Evolutionary conservation across 2,888 invertebrate species (phyloP).

Genomic region (Hyposoter didymator): DNA sequence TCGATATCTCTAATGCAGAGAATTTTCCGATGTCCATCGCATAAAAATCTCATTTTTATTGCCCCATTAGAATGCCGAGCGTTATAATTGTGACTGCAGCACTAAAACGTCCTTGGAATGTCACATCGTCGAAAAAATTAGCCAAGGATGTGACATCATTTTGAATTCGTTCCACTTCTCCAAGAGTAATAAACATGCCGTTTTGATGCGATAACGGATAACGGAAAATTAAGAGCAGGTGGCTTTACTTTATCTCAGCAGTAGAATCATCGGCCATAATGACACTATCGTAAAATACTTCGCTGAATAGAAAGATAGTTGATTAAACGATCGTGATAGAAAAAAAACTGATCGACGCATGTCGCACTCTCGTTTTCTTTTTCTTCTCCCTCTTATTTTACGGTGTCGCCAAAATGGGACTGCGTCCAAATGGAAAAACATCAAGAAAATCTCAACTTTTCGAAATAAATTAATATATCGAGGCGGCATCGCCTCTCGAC

Average conservation of each 20-base stretch:
- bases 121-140: neutral
- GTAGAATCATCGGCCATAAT: neutral
- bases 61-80: neutral
- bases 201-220: neutral
- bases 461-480: conserved; percentile 26
- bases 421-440: conserved; percentile 39
- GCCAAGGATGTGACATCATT: neutral
- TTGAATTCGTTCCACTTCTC: neutral
- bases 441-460: neutral
- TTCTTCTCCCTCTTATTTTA: conserved; percentile 37
- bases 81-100: neutral
- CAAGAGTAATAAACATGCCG: neutral
- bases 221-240: neutral
- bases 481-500: conserved; percentile 35
- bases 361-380: neutral
- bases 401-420: conserved; percentile 39
- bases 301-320: neutral
- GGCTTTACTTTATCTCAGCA: neutral
- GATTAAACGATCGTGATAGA: neutral
- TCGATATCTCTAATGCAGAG: neutral
- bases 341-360: neutral
- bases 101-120: neutral
- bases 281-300: neutral
- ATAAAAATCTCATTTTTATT: neutral
- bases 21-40: neutral